Percentiles rank a stretch among this genome's conserved stretches.
phyloP scores from a whole-genome alignment of 2,113 vertebrate genomes.

The Carassius gibelio region DNA sequence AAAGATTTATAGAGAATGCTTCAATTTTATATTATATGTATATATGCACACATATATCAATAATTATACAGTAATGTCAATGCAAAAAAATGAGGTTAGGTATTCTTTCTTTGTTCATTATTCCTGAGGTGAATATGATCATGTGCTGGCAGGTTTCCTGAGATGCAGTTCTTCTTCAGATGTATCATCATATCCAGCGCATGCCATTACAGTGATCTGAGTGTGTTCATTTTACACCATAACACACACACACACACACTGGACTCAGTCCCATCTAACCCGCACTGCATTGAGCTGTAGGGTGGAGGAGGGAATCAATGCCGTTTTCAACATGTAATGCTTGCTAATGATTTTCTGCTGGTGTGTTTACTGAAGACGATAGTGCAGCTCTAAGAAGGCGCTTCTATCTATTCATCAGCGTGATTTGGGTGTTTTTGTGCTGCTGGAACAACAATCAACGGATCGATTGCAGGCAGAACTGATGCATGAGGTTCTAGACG shows the following conservation, averaged over 20 bases:
- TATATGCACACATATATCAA: background rate
- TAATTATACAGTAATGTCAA: background rate
- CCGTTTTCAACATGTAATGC: background rate
- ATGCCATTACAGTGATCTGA: background rate
- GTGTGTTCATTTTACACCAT: background rate
- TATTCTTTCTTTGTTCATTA: background rate
- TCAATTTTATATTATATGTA: no score
- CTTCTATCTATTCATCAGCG: background rate
- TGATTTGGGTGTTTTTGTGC: background rate
- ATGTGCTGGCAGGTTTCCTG: no score
- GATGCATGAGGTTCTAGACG: no score
- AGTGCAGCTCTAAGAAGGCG: background rate
- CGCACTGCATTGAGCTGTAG: constrained; percentile 3
- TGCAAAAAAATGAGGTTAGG: background rate
- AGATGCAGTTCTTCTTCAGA: background rate
- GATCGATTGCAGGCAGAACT: background rate
- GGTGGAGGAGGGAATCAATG: background rate
- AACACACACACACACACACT: background rate
- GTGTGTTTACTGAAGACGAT: background rate
- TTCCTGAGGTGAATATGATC: background rate
- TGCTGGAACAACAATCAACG: background rate
- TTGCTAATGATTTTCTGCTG: constrained; percentile 2
- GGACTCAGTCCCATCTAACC: background rate
- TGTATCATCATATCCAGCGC: background rate
- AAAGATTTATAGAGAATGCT: background rate